Evolutionary conservation across 2,113 vertebrate species (phyloP), one percentile per base, ranked within the genome.

Genomic region (Neodontobutis hainanensis): DNA sequence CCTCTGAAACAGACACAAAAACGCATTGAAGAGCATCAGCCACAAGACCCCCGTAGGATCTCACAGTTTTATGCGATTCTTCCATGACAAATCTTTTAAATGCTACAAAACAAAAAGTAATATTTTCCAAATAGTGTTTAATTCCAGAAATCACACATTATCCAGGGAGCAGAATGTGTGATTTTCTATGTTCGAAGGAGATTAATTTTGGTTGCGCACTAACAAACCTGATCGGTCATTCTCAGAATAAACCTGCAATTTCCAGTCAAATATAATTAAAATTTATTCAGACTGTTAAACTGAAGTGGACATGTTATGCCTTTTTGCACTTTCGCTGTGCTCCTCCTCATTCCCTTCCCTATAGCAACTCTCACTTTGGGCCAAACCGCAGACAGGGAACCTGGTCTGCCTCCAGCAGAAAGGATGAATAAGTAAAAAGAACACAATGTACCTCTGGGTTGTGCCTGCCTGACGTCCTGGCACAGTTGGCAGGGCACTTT

Each of bases 401-500:
- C 79, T 85, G 84, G 75, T 85, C 69, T 43, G 77, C 75, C 65
- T 88, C 85, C 72, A 85, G 83, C 75, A 78, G 61, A 73, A 85
- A 82, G 80, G 82, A 90, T 90, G 79, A 91, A 91, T 88, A 87
- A 90, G 87, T 89, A 80, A 91, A 86, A 83, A 78, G 88, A 88
- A 89, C 85, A 90, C 88, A 89, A 81, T 82, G 87, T 86, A 85
- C 86, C 87, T 82, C 82, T 72, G 80, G 87, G 84, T 85, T 85
- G 74, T 77, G 85, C 78, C 78, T 73, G 67, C 78, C 77, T 62
- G 78, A 70, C 40, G 46, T 49, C 70, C 70, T 56, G 76, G 66
- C 83, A 35, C 68, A 74, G 52, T 55, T 55, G 52, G 52, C 52
- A 55, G 14, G n/a, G 34, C 14, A 6, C 12, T 55, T 55, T 38